phyloP scores from a whole-genome alignment of 2,797 vertebrate species.

The Darevskia mixta region DNA sequence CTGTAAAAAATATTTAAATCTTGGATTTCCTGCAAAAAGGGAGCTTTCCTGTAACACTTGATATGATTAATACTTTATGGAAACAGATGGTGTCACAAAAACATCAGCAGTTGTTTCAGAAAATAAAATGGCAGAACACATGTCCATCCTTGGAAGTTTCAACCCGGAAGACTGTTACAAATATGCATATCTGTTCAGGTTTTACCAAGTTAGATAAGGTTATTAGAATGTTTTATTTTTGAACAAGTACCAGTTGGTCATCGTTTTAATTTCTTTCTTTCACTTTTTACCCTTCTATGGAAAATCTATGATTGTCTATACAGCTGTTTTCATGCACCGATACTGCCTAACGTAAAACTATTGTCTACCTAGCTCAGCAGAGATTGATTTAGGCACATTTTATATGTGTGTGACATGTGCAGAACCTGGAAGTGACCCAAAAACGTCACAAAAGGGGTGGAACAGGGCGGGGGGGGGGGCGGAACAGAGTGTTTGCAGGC shows the following conservation, averaged over 20 bases:
- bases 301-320: background rate
- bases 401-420: too few species aligned
- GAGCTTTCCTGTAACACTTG: conserved; percentile 40
- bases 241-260: background rate
- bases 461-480: too few species aligned
- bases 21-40: conserved; percentile 48
- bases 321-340: background rate
- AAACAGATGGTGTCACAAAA: conserved; percentile 64
- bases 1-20: conserved; percentile 51
- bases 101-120: conserved; percentile 56
- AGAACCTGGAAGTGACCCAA: too few species aligned
- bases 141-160: conserved; percentile 62
- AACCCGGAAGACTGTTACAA: conserved; percentile 42
- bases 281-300: background rate
- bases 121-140: conserved; percentile 47
- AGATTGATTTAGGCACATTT: too few species aligned
- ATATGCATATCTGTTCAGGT: background rate
- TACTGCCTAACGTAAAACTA: background rate
- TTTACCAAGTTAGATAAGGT: conserved; percentile 28
- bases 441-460: too few species aligned
- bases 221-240: conserved; percentile 12
- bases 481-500: too few species aligned
- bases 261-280: background rate
- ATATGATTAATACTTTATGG: conserved; percentile 48
- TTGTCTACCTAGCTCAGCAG: background rate